Evolutionary conservation across 2,888 invertebrate species (phyloP), one percentile per base, ranked within the genome.

Genomic region (Emmelina monodactyla): DNA sequence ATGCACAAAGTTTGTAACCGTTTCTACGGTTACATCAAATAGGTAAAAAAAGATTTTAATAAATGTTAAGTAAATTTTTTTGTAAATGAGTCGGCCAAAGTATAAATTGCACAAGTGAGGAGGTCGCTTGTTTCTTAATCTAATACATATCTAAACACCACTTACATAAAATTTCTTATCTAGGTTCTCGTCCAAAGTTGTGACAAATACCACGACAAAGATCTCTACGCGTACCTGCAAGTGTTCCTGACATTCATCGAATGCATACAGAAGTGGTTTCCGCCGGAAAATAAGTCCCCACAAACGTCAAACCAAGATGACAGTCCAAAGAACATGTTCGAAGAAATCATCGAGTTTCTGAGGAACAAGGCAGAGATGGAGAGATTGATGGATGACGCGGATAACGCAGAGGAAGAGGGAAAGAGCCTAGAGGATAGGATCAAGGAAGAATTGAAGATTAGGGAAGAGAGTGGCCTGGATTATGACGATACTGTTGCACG

Each of bases 231-330:
- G 0, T 91, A 88, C 54, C 61, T 92, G 30, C 84, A 85, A 60
- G 85, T 91, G 2, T 91, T 91, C 53, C 75, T 85, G 42, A 84
- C 86, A 1, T 91, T 90, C 57, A 62, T 88, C 1, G 62, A 75
- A 2, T 85, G 86, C 44, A 67, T 91, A 14, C 64, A 71, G 30
- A 79, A 75, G 37, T 87, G 89, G 86, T 80, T 66, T 16, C 51
- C 59, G 30, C 35, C 38, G 32, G 45, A 42, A n/a, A 33, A 28
- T 10, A 16, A 15, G 15, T 43, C 12, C 6, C 14, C 29, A 6
- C 31, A 34, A 11, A 34, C 19, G 5, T 29, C 29, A 9, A 14
- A 28, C 3, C 33, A 30, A 12, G 14, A 31, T 5, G 28, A 37
- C 9, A 35, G 33, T 2, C 25, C 33, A 31, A 37, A 52, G 3